Base-by-base conservation (phyloP, 2,797 vertebrate genomes). In the Spinibarbus caldwelli region DNA sequence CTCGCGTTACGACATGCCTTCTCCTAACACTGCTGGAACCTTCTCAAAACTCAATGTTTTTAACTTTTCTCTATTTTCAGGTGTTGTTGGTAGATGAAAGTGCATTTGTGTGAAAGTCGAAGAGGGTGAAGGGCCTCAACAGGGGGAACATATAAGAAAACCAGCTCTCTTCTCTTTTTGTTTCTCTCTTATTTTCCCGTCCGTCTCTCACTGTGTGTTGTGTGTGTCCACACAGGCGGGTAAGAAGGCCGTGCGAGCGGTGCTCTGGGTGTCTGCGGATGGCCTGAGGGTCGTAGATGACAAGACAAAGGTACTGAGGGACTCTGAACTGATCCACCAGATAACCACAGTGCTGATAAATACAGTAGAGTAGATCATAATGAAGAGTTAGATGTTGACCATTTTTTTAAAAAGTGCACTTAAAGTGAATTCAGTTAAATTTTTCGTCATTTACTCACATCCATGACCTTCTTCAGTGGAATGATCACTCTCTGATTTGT, bases 201-300 rank as follows among this genome's bases (percentile, higher is more conserved):
- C 70, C 9, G 17, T 47, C n/a, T 38, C 77, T 81, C 15, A 76
- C 23, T 81, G 62, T 29, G 17, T 86, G 43, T 72, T n/a, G 38
- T 78, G 49, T 54, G 36, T 68, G 43, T 78, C 34, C 10, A 82
- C 67, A 82, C 96, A 99, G 98, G 96, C 96, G 34, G 98, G 98
- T 90, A 99, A 98, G 96, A 99, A 99, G 91, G 95, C 97, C 0
- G 97, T 99, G 89, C 97, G 97, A 78, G 98, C 98, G 0, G 97
- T 99, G 90, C 92, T 99, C 78, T 99, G 97, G 98, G 98, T 99
- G 80, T 99, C 98, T 0, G 98, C 98, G 34, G 98, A 99, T 86
- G 98, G 98, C 90, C 97, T 99, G 75, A 94, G 98, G 82, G 98
- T 99, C 23, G 98, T 99, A 90, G 98, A 99, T 87, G 98, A 99